A percentile compares a stretch with the other conserved stretches of the same genome.
Evolutionary conservation across 1,140 invertebrate genomes (phyloP).

Genomic region (Drosophila sturtevanti): DNA sequence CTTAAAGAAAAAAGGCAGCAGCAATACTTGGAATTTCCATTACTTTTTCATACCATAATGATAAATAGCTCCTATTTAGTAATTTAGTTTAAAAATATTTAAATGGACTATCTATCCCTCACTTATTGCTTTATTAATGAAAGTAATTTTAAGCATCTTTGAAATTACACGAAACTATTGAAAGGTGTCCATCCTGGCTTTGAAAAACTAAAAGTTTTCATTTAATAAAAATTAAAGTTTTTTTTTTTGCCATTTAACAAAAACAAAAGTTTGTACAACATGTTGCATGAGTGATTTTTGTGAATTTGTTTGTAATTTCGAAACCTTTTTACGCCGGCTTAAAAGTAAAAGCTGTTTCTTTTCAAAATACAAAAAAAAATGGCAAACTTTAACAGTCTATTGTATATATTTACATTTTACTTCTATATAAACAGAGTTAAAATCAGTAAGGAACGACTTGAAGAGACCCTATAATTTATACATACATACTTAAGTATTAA

Average conservation of each 20-base stretch:
- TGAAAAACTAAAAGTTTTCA: no score
- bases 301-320: neutral
- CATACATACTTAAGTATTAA: no score
- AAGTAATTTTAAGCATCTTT: no score
- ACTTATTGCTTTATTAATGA: no score
- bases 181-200: no score
- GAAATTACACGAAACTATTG: no score
- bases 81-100: no score
- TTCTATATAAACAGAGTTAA: neutral
- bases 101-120: no score
- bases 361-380: neutral
- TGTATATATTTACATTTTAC: neutral
- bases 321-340: neutral
- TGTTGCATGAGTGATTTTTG: neutral
- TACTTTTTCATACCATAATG: no score
- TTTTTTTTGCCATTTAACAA: neutral
- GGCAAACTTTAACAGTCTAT: neutral
- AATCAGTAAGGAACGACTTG: neutral
- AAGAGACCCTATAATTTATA: neutral
- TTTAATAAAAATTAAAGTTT: neutral
- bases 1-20: no score
- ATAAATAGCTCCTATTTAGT: no score
- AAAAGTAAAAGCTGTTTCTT: neutral
- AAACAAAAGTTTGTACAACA: neutral
- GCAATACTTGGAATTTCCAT: no score